Evolutionary conservation across 2,113 vertebrate genomes (phyloP).

Genomic region (Spilogale gracilis): DNA sequence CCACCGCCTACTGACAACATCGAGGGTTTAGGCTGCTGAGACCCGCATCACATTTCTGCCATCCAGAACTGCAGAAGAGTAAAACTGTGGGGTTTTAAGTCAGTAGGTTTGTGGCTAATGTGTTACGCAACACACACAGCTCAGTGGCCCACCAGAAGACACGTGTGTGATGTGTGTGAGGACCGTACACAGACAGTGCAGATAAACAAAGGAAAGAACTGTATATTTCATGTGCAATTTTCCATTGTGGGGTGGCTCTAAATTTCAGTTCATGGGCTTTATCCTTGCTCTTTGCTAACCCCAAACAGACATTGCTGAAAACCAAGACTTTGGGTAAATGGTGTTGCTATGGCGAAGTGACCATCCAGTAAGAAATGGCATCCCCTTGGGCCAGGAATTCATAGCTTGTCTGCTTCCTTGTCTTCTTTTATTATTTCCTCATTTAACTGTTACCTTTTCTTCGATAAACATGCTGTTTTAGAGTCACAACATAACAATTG

Average conservation of each 20-base stretch:
- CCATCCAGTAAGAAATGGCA: not conserved
- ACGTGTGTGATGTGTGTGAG: rapidly evolving
- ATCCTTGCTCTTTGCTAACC: not conserved
- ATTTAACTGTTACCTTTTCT: not conserved
- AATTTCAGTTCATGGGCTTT: not conserved
- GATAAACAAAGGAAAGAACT: not conserved
- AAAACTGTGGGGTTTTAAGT: rapidly evolving
- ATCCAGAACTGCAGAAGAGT: too few relatives aligned
- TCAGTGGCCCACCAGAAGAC: not conserved
- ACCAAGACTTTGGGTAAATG: not conserved
- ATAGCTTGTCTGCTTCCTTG: not conserved
- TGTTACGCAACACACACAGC: too few relatives aligned
- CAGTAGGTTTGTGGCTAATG: not conserved
- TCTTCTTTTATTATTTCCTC: slow-evolving; percentile 26
- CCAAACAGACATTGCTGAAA: not conserved
- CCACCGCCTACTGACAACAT: not conserved
- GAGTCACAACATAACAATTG: not conserved
- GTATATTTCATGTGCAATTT: not conserved
- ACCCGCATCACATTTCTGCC: rapidly evolving
- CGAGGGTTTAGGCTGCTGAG: not conserved
- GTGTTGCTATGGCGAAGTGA: not conserved
- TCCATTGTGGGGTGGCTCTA: not conserved
- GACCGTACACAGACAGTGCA: rapidly evolving
- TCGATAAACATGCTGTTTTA: not conserved
- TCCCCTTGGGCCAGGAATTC: not conserved